Evolutionary conservation across 2,888 invertebrate species (phyloP).

Genomic region (Athetis lepigone): DNA sequence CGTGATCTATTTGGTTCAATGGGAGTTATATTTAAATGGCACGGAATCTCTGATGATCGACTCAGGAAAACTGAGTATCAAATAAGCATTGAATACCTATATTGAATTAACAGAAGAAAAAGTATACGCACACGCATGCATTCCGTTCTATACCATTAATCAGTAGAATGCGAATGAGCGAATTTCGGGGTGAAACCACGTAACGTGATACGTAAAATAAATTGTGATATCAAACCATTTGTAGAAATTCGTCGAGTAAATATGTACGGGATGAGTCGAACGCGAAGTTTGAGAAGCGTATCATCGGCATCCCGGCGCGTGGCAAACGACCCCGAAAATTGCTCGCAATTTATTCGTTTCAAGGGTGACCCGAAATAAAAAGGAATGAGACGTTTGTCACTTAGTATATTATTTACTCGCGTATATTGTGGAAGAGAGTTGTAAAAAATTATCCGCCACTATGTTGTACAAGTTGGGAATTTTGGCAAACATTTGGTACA

Average conservation of each 20-base stretch:
- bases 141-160: conserved; percentile 40
- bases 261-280: conserved; percentile 69
- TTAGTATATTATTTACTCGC: conserved; percentile 85
- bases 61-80: conserved; percentile 34
- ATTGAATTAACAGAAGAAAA: conserved; percentile 26
- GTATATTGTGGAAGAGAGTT: conserved; percentile 69
- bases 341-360: conserved; percentile 87
- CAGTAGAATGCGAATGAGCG: conserved; percentile 33
- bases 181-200: conserved; percentile 41
- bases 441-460: conserved; percentile 70
- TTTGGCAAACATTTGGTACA: conserved; percentile 51
- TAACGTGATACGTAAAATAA: conserved; percentile 60
- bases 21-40: conserved; percentile 48
- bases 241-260: conserved; percentile 66
- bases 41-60: conserved; percentile 23
- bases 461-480: conserved; percentile 62
- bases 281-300: conserved; percentile 79
- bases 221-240: conserved; percentile 75
- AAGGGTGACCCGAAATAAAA: conserved; percentile 86
- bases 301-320: conserved; percentile 84
- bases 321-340: conserved; percentile 87
- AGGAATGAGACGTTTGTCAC: conserved; percentile 85
- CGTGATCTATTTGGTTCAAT: conserved; percentile 50
- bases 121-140: conserved; percentile 7
- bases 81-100: conserved; percentile 22